phyloP scores from a whole-genome alignment of 2,797 vertebrate genomes.

The Triplophysa yarkandensis region DNA sequence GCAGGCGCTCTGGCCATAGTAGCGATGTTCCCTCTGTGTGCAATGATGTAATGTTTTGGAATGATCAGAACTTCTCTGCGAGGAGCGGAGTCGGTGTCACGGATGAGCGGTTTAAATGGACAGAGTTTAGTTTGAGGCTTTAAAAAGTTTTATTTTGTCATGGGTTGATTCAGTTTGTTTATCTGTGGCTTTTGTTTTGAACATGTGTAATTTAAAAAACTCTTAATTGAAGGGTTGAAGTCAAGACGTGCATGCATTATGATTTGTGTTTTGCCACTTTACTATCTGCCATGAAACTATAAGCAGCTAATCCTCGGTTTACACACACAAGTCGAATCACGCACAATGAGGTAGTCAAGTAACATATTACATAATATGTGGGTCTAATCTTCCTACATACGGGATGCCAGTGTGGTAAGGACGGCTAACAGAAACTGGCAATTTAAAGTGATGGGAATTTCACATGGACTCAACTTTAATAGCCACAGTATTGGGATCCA shows the following conservation, averaged over 20 bases:
- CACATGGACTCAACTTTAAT: slow-evolving; percentile 57
- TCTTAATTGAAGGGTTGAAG: slow-evolving; percentile 46
- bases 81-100: slow-evolving; percentile 50
- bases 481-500: slow-evolving; percentile 41
- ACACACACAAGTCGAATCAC: slow-evolving; percentile 45
- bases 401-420: slow-evolving; percentile 47
- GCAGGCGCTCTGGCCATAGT: slow-evolving; percentile 62
- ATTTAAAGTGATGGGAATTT: slow-evolving; percentile 59
- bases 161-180: slow-evolving; percentile 47
- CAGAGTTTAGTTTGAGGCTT: slow-evolving; percentile 56
- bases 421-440: slow-evolving; percentile 48
- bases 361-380: slow-evolving; percentile 58
- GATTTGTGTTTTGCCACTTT: slow-evolving; percentile 53
- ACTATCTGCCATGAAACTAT: slow-evolving; percentile 30
- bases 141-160: slow-evolving; percentile 40
- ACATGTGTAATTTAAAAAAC: slow-evolving; percentile 52
- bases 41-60: slow-evolving; percentile 79
- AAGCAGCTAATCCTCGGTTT: slow-evolving; percentile 44
- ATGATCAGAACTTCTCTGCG: slow-evolving; percentile 61
- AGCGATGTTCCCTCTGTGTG: slow-evolving; percentile 73
- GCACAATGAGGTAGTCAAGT: slow-evolving; percentile 42
- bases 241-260: slow-evolving; percentile 39
- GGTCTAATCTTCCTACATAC: slow-evolving; percentile 52
- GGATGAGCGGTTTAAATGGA: slow-evolving; percentile 59
- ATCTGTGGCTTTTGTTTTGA: slow-evolving; percentile 27